Percentiles rank a stretch among this genome's conserved stretches.
Conservation (phyloP, 2,888 invertebrate species). For the Drosophila austrosaltans region DNA sequence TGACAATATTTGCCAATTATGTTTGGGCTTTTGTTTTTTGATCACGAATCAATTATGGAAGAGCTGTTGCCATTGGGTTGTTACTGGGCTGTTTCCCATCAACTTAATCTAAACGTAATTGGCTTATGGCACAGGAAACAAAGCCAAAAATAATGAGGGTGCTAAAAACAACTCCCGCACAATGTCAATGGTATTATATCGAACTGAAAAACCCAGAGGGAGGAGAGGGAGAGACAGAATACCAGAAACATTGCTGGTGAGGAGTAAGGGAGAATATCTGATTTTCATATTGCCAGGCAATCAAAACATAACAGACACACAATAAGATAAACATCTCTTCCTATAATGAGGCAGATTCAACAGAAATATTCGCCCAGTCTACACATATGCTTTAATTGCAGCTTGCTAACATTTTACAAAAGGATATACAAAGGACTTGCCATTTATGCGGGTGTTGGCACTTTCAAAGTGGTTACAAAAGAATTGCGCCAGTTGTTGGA, state of each 20-base stretch:
- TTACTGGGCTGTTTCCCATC: conserved; percentile 23
- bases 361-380: not conserved
- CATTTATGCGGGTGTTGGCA: conserved; percentile 57
- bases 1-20: conserved; percentile 36
- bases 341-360: conserved; percentile 73
- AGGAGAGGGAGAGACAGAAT: too few relatives aligned
- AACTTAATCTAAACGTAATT: conserved; percentile 72
- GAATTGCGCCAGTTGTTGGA: conserved; percentile 66
- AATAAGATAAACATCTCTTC: conserved; percentile 77
- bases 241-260: conserved; percentile 19
- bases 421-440: conserved; percentile 32
- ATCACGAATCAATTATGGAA: conserved; percentile 49
- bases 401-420: conserved; percentile 58
- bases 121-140: conserved; percentile 68
- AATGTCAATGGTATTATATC: conserved; percentile 51
- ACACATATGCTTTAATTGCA: conserved; percentile 73
- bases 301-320: conserved; percentile 49
- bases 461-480: not conserved
- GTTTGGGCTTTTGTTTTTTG: conserved; percentile 6
- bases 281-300: conserved; percentile 59
- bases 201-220: not conserved
- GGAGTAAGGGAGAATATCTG: conserved; percentile 20
- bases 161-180: conserved; percentile 40
- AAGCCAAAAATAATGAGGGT: conserved; percentile 77
- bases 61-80: conserved; percentile 23